These are phyloP conservation scores for Pristis pectinata DNA, from an alignment of 2,797 vertebrate species.

Conservation along the genomic window DNA sequence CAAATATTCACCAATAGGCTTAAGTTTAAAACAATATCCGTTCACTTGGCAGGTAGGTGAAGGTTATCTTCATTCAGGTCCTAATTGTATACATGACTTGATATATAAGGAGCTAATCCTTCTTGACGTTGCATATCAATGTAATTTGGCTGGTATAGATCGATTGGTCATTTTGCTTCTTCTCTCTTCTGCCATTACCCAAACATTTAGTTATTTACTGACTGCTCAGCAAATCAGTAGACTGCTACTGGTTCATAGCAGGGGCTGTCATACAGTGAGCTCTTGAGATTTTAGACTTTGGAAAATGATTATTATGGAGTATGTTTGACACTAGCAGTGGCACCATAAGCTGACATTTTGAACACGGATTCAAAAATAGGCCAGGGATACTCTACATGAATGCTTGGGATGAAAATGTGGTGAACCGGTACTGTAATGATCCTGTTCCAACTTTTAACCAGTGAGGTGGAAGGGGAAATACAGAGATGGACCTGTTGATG, in stretches of 20 bases:
- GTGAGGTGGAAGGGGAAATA: background rate
- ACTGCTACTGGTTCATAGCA: background rate
- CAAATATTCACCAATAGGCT: background rate
- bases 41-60: background rate
- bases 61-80: background rate
- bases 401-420: background rate
- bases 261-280: too few species aligned
- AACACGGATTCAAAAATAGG: background rate
- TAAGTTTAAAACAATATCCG: background rate
- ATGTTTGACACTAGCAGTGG: background rate
- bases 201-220: background rate
- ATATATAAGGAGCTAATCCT: too few species aligned
- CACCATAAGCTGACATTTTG: background rate
- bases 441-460: background rate
- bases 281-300: too few species aligned
- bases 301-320: background rate
- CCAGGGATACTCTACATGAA: background rate
- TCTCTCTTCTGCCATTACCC: background rate
- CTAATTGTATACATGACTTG: background rate
- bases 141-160: background rate
- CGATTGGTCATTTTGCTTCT: background rate
- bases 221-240: background rate
- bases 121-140: background rate
- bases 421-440: too few species aligned
- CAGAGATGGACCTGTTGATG: background rate